Percentiles rank a stretch among this genome's conserved stretches.
Evolutionary conservation across 2,797 vertebrate species (phyloP).

Genomic region (Artibeus lituratus): DNA sequence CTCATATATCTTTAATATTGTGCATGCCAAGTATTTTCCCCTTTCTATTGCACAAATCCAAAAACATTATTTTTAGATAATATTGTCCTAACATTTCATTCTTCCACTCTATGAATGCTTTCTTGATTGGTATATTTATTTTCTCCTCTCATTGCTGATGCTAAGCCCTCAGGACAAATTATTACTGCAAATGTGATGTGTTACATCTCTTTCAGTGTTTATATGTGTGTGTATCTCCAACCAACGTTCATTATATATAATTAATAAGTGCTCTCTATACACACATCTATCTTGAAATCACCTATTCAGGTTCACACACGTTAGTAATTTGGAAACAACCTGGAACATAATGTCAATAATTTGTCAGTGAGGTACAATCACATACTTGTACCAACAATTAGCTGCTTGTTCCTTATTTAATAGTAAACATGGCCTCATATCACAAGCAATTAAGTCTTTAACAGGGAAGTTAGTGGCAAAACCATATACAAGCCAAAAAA

Average conservation of each 20-base stretch:
- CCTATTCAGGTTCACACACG: background rate
- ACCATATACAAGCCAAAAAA: background rate
- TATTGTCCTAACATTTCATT: background rate
- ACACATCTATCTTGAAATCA: background rate
- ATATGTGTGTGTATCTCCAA: background rate
- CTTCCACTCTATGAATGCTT: background rate
- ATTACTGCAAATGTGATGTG: background rate
- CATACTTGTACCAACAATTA: constrained; percentile 63
- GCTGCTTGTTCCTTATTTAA: constrained; percentile 58
- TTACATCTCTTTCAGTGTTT: background rate
- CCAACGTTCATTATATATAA: background rate
- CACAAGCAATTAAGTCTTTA: constrained; percentile 67
- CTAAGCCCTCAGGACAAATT: background rate
- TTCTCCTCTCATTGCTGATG: background rate
- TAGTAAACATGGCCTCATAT: constrained; percentile 60
- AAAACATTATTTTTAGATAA: background rate
- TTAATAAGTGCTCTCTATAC: background rate
- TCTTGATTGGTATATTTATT: background rate
- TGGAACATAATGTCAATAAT: constrained; percentile 36
- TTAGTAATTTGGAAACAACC: constrained; percentile 35
- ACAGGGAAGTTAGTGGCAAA: constrained; percentile 51
- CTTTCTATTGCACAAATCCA: background rate
- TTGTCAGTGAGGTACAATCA: constrained; percentile 28
- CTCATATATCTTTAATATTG: background rate
- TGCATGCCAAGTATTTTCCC: background rate